Evolutionary conservation across 2,888 invertebrate genomes (phyloP), one percentile per base, ranked within the genome.

Genomic region (Amphipyra tragopoginis): DNA sequence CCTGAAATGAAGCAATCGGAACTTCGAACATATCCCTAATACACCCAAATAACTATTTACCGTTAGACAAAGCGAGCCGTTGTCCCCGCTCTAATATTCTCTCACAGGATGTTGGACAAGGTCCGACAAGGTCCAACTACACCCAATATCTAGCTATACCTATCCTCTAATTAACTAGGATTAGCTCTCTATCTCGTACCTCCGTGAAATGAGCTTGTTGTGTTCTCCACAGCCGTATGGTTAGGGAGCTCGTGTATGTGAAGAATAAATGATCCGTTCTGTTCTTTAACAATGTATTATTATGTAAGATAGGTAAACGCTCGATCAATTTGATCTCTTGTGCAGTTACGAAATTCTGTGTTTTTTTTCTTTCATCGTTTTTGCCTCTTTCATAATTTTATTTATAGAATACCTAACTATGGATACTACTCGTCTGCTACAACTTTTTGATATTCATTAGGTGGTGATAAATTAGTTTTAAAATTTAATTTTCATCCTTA

Each of bases 91-190:
- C 73, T 78, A 81, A 84, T 82, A 79, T 79, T 78, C 79, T 58
- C 79, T 82, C 70, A 78, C 72, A 72, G 65, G 56, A 65, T 71
- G 67, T 77, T 68, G 70, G 64, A 66, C 78, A 79, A 70, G 60
- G 75, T 72, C 75, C 21, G 44, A 26, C 45, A 45, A 33, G 68
- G 72, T 58, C 66, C 72, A 49, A 26, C 7, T 52, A 59, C 77
- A 71, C 63, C 66, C 61, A 53, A 68, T 79, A 65, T 77, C 76
- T 77, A 79, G 72, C 75, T 79, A 78, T 75, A 79, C 49, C 34
- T 49, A 45, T 65, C 71, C 73, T 81, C 84, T 88, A 86, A 89
- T 90, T 89, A 89, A 87, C 85, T 75, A 71, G 87, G 89, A 89
- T 90, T 89, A 88, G 83, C 84, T 84, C 84, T 85, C 81, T 84